Evolutionary conservation across 2,888 invertebrate genomes (phyloP).

Genomic region (Galerucella calmariensis): DNA sequence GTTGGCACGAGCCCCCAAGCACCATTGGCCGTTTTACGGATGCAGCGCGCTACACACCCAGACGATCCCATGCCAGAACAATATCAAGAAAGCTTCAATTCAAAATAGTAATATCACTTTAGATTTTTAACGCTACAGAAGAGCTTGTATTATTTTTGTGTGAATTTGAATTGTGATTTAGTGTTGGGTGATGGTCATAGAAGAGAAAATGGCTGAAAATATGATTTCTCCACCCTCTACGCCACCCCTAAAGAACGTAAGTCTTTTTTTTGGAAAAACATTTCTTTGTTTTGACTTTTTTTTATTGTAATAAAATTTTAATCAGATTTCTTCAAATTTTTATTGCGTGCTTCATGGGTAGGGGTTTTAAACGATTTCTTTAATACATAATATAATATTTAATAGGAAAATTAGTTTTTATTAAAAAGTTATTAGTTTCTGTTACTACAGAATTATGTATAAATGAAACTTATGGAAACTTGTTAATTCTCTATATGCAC

Average conservation of each 20-base stretch:
- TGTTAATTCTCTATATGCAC: too few relatives aligned
- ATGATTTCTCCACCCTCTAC: conserved; percentile 78
- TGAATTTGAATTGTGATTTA: conserved; percentile 12
- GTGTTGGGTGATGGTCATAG: conserved; percentile 16
- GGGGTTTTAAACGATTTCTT: background rate
- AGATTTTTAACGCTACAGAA: conserved; percentile 19
- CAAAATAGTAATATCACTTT: conserved; percentile 54
- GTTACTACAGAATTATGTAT: too few relatives aligned
- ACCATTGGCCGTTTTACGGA: conserved; percentile 68
- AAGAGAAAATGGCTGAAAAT: conserved; percentile 33
- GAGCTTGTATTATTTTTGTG: conserved; percentile 37
- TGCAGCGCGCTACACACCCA: conserved; percentile 67
- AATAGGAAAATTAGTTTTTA: background rate
- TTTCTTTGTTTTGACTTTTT: conserved; percentile 36
- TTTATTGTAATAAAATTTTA: background rate
- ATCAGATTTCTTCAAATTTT: too few relatives aligned
- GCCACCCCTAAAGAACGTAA: conserved; percentile 72
- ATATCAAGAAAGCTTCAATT: conserved; percentile 57
- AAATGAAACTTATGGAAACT: too few relatives aligned
- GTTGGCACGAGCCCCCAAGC: conserved; percentile 58
- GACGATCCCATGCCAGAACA: conserved; percentile 62
- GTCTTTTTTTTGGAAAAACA: conserved; percentile 41
- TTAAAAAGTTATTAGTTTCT: too few relatives aligned
- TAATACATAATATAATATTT: background rate
- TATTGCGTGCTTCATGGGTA: too few relatives aligned